Evolutionary conservation across 2,113 vertebrate species (phyloP), one percentile per base, ranked within the genome.

Genomic region (Gobius niger): DNA sequence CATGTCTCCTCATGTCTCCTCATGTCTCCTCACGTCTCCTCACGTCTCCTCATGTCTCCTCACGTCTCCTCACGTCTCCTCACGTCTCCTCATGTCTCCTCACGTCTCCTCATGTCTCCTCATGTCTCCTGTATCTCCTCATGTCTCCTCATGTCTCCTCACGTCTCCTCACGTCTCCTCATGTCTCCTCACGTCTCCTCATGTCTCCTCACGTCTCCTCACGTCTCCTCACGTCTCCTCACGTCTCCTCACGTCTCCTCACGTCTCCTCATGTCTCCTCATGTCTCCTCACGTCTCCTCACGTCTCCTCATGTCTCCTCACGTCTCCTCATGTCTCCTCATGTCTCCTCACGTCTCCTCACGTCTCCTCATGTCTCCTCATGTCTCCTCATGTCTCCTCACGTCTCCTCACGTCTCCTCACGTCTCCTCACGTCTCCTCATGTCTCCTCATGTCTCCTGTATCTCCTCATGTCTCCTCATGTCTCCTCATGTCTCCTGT

Each of bases 381-480:
- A 14, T 16, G 3, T 0, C 2, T 34, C 14, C 16, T 34, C 82
- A 98, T n/a, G 24, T 34, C 24, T 34, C 24, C 24, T 34, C 3
- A 34, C 5, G 8, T 49, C 14, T 49, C 1, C 7, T 65, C n/a
- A n/a, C n/a, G n/a, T n/a, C n/a, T n/a, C n/a, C n/a, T n/a, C n/a
- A n/a, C n/a, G n/a, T n/a, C n/a, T n/a, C n/a, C n/a, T n/a, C n/a
- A n/a, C n/a, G 24, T 34, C 24, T 34, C 24, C 24, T 34, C 3
- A 34, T 34, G 8, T 49, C 14, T 49, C 1, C 7, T 65, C 3
- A 34, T 34, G 8, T 49, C 14, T 49, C 1, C 7, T 65, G n/a
- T 16, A 1, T 0, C 2, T 34, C 14, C 16, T 34, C 82, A 98
- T n/a, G n/a, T n/a, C n/a, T n/a, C n/a, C n/a, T n/a, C n/a, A n/a